phyloP scores from a whole-genome alignment of 2,888 invertebrate species.

The Microplitis manilae region DNA sequence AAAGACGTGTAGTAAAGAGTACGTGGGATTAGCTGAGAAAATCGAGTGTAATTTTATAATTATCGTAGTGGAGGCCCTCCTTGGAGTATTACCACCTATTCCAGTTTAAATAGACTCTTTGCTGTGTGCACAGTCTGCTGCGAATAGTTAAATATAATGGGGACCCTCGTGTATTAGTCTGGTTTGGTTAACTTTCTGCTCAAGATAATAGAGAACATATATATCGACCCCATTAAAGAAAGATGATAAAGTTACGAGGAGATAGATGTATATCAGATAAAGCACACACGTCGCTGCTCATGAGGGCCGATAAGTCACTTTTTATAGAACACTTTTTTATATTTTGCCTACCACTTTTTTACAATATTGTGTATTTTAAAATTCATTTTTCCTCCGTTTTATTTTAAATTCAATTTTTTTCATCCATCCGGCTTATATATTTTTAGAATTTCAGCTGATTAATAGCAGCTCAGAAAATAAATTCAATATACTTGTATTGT shows the following conservation, averaged over 20 bases:
- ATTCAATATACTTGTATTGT: not conserved
- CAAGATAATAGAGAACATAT: constrained; percentile 45
- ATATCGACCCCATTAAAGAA: constrained; percentile 38
- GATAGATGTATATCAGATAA: constrained; percentile 8
- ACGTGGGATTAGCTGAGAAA: not conserved
- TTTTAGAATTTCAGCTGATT: too few species aligned
- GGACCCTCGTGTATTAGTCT: constrained; percentile 39
- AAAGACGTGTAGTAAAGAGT: not conserved
- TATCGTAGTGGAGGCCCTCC: not conserved
- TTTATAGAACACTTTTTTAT: constrained; percentile 48
- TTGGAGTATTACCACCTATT: not conserved
- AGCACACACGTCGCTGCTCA: constrained; percentile 37
- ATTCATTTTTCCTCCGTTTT: not conserved
- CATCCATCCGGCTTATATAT: not conserved
- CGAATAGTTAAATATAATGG: constrained; percentile 30
- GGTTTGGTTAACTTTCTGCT: constrained; percentile 36
- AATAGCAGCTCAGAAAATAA: not conserved
- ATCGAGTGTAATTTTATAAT: not conserved
- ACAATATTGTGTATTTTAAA: not conserved
- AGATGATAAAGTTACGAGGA: constrained; percentile 33
- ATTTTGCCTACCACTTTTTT: not conserved
- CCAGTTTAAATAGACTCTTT: not conserved
- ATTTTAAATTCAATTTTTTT: not conserved
- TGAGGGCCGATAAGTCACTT: constrained; percentile 49
- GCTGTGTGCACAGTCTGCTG: constrained; percentile 5